Base-by-base conservation (phyloP, 2,113 vertebrate genomes). In the Strix aluco region DNA sequence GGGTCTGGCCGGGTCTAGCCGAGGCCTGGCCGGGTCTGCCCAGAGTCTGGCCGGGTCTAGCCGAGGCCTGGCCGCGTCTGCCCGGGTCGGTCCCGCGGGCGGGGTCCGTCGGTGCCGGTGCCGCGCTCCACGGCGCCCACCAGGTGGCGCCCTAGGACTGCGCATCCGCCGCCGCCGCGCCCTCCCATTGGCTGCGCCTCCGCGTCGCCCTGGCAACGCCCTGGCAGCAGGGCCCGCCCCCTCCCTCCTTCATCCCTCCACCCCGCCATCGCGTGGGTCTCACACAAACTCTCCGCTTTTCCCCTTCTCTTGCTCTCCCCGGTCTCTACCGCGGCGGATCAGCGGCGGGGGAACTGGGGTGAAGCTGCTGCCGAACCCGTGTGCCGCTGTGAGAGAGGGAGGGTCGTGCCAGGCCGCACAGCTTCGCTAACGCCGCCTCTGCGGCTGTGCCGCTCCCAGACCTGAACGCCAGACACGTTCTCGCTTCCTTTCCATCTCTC, bases 81-180 rank as follows among this genome's bases (percentile, higher is more conserved):
- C 7, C 46, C 46, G 19, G 46, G 46, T 20, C 46, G 19, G 46
- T 47, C 46, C 46, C 46, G 46, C 46, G 46, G 46, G 46, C 46
- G 46, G 46, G 46, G 17, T 47, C 46, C 19, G 46, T 4, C 46
- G 19, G 46, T 10, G 66, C 34, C 36, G 15, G 13, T 66, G 90
- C 58, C 1, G 21, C 47, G 8, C 25, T 36, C 10, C 18, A 3
- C 0, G 15, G 15, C 0, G 2, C 0, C 95, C 97, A 82, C 49
- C 44, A 79, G 97, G 85, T 85, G 96, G 91, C 80, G 92, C 57
- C 51, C 3, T 26, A 77, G 4, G 70, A 69, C 85, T 38, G 86
- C 61, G 12, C 67, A 81, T 13, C 51, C 29, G 0, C 32, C 1
- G 13, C 74, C 42, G 23, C 67, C 9, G 44, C 49, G 20, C 44